Base-by-base conservation (phyloP, 64 coral and sea anemone genomes). In the Acropora yongei region DNA sequence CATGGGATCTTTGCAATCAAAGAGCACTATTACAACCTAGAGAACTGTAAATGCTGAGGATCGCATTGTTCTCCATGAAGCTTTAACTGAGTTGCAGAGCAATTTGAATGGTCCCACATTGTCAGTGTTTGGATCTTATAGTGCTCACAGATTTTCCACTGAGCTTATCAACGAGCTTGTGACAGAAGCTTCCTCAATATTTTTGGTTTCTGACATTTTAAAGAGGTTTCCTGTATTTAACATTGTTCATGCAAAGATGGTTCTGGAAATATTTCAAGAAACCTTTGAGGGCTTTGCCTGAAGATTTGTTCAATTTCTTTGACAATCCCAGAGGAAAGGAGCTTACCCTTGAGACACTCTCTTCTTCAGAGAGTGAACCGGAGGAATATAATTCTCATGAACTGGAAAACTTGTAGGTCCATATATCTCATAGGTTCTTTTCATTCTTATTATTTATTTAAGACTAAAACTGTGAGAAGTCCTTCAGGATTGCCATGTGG, bases 151-250 rank as follows among this genome's bases (percentile, higher is more conserved):
- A 17, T 89, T 92, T 63, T 88, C 86, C 41, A 74, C 78, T 80
- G 78, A 96, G 68, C 94, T 92, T 44, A 89, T 92, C 41, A 69
- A 68, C 80, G 69, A 60, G 48, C 67, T 91, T 57, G 55, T 84
- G 11, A 79, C 74, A 42, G 82, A 91, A 61, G 88, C 73, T 60
- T 46, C 74, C n/a, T 74, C 55, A 18, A 73, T 92, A 19, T 92
- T 84, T 72, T 83, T 86, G 40, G 51, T 91, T n/a, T 72, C 73
- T 63, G 88, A 90, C 72, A 77, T 95, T 18, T 17, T 66, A 39
- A 77, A 11, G 49, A 84, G 72, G 20, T 57, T 86, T 63, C 93
- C 93, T 45, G 88, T 95, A 18, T 95, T 79, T 73, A 90, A 58
- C 49, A 79, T 57, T 40, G 42, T 40, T 20, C 76, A 95, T 86